Base-by-base conservation (phyloP, 2,797 vertebrate genomes). In the Oophaga sylvatica region DNA sequence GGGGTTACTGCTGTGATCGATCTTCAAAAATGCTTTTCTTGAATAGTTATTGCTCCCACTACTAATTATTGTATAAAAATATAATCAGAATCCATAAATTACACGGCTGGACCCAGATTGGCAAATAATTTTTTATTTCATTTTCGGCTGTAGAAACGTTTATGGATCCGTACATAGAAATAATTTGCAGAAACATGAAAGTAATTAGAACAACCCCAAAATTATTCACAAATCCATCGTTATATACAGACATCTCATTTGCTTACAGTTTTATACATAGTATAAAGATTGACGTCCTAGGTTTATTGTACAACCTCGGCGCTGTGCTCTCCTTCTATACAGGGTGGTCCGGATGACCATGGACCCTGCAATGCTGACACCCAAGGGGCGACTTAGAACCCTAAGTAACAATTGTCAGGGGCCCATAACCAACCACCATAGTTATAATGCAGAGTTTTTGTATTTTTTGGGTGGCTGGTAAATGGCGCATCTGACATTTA, bases 181-280 rank as follows among this genome's bases (percentile, higher is more conserved):
- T 75, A 56, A 29, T 63, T 76, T 77, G 71, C 59, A 77, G 53
- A 78, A 19, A 45, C 53, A 83, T 80, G 57, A 80, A 62, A 80
- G 78, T 80, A 80, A 68, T 56, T 68, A n/a, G 8, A 82, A 56
- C 22, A 20, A 35, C 12, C 81, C 63, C 65, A 53, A 81, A 70
- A 81, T 41, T 73, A 87, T 83, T 83, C 80, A 83, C 86, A 83
- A 53, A 75, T 83, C 70, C 57, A 22, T 57, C 57, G 11, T 67
- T 93, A 93, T 92, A 91, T 94, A 95, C 91, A 92, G 91, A 87
- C 26, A 95, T 95, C 94, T 92, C 93, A 94, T 93, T 94, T 94
- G 92, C 90, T 91, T 93, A 94, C 87, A 89, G 89, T 92, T 95
- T 94, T 95, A 95, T 94, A 95, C 93, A 95, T 89, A 93, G 92